Evolutionary conservation across 1,140 invertebrate species (phyloP).

Genomic region (Chlorops oryzae): DNA sequence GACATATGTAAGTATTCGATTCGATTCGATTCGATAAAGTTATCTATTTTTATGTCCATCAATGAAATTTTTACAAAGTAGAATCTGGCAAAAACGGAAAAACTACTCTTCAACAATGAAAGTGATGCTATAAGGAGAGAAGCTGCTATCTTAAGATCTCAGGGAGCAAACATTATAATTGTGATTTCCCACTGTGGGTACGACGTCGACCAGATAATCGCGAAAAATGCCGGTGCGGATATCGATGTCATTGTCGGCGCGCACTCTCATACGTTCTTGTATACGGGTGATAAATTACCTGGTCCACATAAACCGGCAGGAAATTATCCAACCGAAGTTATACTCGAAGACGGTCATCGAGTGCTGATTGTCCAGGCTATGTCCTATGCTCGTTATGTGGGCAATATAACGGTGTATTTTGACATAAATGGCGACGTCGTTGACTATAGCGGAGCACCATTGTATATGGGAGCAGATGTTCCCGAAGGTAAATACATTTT

Average conservation of each 20-base stretch:
- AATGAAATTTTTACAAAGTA: constrained; percentile 26
- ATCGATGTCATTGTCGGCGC: constrained; percentile 80
- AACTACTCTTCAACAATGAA: constrained; percentile 62
- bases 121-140: constrained; percentile 59
- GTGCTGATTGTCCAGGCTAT: constrained; percentile 68
- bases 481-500: constrained; percentile 53
- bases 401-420: constrained; percentile 66
- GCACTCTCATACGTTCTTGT: constrained; percentile 80
- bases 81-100: constrained; percentile 56
- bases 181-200: constrained; percentile 74
- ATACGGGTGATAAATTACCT: constrained; percentile 52
- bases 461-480: constrained; percentile 61
- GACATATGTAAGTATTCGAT: constrained; percentile 58
- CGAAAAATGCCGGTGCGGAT: constrained; percentile 54
- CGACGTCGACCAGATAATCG: constrained; percentile 64
- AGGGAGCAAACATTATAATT: constrained; percentile 69
- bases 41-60: not conserved
- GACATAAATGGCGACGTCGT: constrained; percentile 64
- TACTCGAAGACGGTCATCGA: constrained; percentile 49
- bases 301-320: constrained; percentile 54
- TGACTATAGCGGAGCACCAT: constrained; percentile 66
- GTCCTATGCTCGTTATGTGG: constrained; percentile 67
- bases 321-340: constrained; percentile 62
- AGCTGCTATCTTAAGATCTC: constrained; percentile 54
- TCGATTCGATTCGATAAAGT: too few species aligned